These are phyloP conservation scores for Larimichthys polyactis DNA, from an alignment of 2,113 vertebrate genomes.

Conservation along the genomic window DNA sequence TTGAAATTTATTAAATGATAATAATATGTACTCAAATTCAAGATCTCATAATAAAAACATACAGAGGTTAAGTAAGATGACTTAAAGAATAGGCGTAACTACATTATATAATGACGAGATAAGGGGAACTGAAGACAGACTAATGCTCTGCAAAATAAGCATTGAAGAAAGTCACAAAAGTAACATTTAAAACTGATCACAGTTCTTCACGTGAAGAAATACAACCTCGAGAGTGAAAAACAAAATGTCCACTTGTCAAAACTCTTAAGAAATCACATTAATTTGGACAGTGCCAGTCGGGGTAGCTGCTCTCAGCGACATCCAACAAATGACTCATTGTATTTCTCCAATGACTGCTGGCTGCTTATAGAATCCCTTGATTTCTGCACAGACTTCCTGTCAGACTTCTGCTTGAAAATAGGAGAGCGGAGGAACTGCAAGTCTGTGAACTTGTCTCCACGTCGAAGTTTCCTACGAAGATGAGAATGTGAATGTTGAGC, in stretches of 20 bases:
- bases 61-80: not conserved
- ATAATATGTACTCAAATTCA: constrained; percentile 5
- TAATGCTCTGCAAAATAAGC: not conserved
- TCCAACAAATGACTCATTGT: constrained; percentile 86
- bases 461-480: constrained; percentile 90
- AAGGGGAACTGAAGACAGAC: not conserved
- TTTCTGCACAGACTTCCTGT: constrained; percentile 58
- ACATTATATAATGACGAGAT: not conserved
- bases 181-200: constrained; percentile 16
- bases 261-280: not conserved
- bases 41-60: constrained; percentile 14
- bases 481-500: not conserved
- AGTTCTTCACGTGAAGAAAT: not conserved
- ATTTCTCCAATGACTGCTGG: constrained; percentile 76
- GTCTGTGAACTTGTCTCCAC: constrained; percentile 95
- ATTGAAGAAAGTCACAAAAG: constrained; percentile 1
- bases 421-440: constrained; percentile 91
- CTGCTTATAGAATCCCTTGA: constrained; percentile 65
- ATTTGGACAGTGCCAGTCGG: not conserved
- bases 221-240: not conserved
- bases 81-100: not conserved
- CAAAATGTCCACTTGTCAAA: not conserved
- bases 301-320: constrained; percentile 70
- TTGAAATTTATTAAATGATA: constrained; percentile 5
- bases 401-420: constrained; percentile 83